Evolutionary conservation across 2,888 invertebrate species (phyloP).

Genomic region (Rambutsinella grinnellia): DNA sequence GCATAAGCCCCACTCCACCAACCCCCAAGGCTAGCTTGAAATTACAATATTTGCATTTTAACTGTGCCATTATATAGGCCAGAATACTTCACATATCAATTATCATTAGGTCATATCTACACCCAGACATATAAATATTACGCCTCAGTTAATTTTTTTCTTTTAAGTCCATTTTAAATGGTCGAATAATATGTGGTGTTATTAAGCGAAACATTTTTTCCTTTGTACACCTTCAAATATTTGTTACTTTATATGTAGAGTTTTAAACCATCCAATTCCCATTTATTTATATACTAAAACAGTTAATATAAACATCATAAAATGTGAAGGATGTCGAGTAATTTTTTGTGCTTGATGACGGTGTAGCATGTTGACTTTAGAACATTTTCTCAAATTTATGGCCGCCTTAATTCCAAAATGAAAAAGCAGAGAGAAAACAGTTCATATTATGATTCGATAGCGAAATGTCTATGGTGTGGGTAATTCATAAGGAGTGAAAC

Average conservation of each 20-base stretch:
- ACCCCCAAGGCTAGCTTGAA: neutral
- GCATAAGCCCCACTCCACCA: neutral
- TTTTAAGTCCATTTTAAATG: too few relatives aligned
- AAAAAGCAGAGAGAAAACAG: too few relatives aligned
- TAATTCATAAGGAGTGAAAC: conserved; percentile 32
- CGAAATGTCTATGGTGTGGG: neutral
- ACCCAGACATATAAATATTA: conserved; percentile 5
- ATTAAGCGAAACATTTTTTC: too few relatives aligned
- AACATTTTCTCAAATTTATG: conserved; percentile 5
- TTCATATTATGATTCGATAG: neutral
- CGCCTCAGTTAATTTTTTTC: conserved; percentile 26
- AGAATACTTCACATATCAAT: neutral
- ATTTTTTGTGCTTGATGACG: too few relatives aligned
- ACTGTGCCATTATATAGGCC: neutral
- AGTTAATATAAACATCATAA: neutral
- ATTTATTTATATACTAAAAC: neutral
- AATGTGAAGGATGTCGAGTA: neutral
- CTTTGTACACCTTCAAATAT: too few relatives aligned
- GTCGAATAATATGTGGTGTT: too few relatives aligned
- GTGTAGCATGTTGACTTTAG: too few relatives aligned
- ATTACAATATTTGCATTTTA: neutral
- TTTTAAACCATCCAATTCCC: neutral
- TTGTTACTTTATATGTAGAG: neutral
- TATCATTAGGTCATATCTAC: neutral
- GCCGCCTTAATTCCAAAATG: too few relatives aligned